These are phyloP conservation scores for Dryoscopus gambensis DNA, from an alignment of 2,113 vertebrate species.

Conservation along the genomic window DNA sequence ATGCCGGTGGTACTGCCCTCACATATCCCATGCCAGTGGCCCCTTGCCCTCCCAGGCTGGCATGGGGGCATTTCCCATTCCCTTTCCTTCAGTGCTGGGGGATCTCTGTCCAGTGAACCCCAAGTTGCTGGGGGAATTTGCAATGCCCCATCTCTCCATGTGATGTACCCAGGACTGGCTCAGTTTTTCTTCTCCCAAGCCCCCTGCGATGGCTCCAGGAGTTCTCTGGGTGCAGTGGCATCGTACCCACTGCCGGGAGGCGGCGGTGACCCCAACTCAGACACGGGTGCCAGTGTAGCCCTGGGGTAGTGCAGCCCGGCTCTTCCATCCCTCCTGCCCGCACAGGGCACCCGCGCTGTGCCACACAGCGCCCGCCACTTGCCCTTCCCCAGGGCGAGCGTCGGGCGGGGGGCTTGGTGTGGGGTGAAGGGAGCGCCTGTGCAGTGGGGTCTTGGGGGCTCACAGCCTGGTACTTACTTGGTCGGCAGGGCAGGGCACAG, in stretches of 20 bases:
- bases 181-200: background rate
- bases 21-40: fast-evolving
- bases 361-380: background rate
- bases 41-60: background rate
- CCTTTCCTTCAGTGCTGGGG: background rate
- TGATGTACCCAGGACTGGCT: background rate
- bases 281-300: fast-evolving
- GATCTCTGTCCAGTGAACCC: background rate
- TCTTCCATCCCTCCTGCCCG: background rate
- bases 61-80: background rate
- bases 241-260: background rate
- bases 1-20: fast-evolving
- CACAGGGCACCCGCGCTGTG: background rate
- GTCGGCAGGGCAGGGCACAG: slow-evolving; percentile 33
- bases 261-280: background rate
- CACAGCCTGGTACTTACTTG: slow-evolving; percentile 56
- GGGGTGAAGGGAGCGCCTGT: background rate
- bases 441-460: background rate
- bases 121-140: background rate
- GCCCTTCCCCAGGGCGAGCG: background rate
- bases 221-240: background rate
- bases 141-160: background rate
- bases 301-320: background rate
- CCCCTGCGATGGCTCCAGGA: background rate
- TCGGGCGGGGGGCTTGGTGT: background rate